Evolutionary conservation across 2,113 vertebrate genomes (phyloP).

Genomic region (Thalassarche chlororhynchos): DNA sequence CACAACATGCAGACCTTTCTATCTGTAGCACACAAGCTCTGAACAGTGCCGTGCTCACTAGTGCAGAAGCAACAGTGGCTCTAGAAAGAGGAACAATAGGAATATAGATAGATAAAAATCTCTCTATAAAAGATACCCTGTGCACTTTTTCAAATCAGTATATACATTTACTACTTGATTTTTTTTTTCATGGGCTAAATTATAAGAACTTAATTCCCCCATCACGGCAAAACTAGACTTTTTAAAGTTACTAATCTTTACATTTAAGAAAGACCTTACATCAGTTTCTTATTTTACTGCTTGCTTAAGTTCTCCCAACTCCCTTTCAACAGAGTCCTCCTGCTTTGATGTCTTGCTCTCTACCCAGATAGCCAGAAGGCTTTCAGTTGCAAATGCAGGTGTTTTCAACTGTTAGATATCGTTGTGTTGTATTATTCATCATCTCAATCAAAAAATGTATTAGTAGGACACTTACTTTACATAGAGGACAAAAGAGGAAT

Average conservation of each 20-base stretch:
- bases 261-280: background rate
- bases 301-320: background rate
- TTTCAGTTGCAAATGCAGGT: constrained; percentile 50
- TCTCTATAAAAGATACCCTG: background rate
- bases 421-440: constrained; percentile 44
- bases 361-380: background rate
- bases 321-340: background rate
- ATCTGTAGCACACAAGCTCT: background rate
- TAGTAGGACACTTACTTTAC: constrained; percentile 9
- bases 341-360: constrained; percentile 38
- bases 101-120: background rate
- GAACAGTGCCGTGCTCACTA: background rate
- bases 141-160: background rate
- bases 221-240: background rate
- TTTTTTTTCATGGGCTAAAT: constrained; percentile 51
- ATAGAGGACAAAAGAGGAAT: constrained; percentile 1
- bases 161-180: background rate
- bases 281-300: background rate
- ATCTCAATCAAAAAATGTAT: background rate
- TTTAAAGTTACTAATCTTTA: background rate
- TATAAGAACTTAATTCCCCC: constrained; percentile 35
- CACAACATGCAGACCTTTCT: background rate
- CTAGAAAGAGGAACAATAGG: background rate
- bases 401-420: constrained; percentile 3
- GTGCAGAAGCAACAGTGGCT: background rate